Percentiles rank a stretch among this genome's conserved stretches.
These are phyloP conservation scores for Eudyptes chrysolophus DNA, from an alignment of 2,113 vertebrate species.

Conservation along the genomic window DNA sequence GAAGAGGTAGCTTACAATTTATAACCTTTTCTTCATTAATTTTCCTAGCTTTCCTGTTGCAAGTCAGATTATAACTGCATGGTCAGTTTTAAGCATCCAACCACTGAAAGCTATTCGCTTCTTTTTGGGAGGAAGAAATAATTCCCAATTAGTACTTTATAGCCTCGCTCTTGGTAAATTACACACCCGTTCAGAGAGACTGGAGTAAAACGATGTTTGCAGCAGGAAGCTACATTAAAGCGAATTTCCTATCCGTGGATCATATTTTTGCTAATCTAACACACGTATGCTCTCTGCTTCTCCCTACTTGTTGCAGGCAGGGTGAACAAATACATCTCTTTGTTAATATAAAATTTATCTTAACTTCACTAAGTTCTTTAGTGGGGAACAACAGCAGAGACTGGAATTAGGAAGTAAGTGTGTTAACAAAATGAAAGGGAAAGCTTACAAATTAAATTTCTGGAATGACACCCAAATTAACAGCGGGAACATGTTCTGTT, in stretches of 20 bases:
- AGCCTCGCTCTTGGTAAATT: not conserved
- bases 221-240: not conserved
- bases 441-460: not conserved
- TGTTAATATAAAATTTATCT: not conserved
- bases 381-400: not conserved
- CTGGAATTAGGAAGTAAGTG: not conserved
- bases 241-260: not conserved
- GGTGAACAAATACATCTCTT: not conserved
- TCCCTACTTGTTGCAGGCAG: not conserved
- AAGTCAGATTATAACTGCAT: not conserved
- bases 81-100: not conserved
- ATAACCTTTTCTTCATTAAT: not conserved
- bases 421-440: constrained; percentile 17
- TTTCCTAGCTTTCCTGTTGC: not conserved
- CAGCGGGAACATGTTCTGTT: constrained; percentile 47
- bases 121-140: not conserved
- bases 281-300: not conserved
- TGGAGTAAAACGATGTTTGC: not conserved
- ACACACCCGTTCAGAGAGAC: not conserved
- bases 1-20: not conserved
- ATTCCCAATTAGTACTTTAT: not conserved
- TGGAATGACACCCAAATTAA: constrained; percentile 42
- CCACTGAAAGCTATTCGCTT: not conserved
- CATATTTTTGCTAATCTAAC: not conserved
- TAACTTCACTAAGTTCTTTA: not conserved